Evolutionary conservation across 2,888 invertebrate species (phyloP), one percentile per base, ranked within the genome.

Genomic region (Morpho helenor): DNA sequence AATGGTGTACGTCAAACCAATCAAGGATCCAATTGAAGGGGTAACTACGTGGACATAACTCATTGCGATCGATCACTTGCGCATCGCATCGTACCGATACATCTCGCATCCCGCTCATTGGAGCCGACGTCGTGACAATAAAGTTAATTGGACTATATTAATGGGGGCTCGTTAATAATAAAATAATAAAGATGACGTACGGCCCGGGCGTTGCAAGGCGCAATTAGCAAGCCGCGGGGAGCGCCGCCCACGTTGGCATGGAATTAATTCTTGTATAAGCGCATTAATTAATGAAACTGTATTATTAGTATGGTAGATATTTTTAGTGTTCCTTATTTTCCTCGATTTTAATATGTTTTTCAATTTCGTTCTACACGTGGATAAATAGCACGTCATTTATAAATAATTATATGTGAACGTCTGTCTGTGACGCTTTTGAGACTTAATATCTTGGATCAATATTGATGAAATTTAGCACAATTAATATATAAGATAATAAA

Each of bases 21-120:
- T 90, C 87, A 87, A 80, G 82, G 78, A 80, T 75, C 79, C 89
- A 89, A 89, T 90, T 89, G 89, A 84, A 85, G 81, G 86, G 87
- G 85, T 87, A 87, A 88, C 87, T 85, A 85, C 82, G 82, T 85
- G 85, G 84, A 84, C 84, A 80, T 82, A 84, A 82, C 79, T 83
- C 79, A 79, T 77, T 74, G 77, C 80, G 75, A 87, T 87, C 87
- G 84, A 88, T 88, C 87, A 86, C 77, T 79, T 74, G 77, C 78
- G 74, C 77, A 74, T 79, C 78, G 76, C 70, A 59, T 56, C 52
- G 49, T 41, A 47, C 53, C 67, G 66, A 84, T 84, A 82, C 80
- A 80, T 82, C 81, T 78, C 82, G 78, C 74, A 47, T 47, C 54
- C 42, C 54, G 46, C 52, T 84, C 82, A 88, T 86, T 84, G 80